phyloP scores from a whole-genome alignment of 2,113 vertebrate genomes.

The Nibea coibor region DNA sequence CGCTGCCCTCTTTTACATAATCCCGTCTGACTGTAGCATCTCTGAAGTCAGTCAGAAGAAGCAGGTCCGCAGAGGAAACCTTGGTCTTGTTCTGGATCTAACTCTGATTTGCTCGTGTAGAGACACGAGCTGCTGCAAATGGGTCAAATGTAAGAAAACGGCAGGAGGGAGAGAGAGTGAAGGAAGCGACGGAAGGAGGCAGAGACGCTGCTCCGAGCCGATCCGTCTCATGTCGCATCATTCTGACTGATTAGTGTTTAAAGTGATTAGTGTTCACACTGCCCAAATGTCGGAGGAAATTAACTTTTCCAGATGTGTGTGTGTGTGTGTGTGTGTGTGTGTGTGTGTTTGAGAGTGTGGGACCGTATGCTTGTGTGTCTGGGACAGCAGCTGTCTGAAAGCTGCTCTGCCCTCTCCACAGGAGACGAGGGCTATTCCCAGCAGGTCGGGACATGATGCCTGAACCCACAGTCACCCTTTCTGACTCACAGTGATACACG shows the following conservation, averaged over 20 bases:
- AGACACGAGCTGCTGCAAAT: conserved; percentile 12
- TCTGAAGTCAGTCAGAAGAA: conserved; percentile 1
- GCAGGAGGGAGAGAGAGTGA: background rate
- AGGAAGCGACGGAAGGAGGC: background rate
- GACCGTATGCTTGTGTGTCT: conserved; percentile 29
- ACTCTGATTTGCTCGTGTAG: conserved; percentile 26
- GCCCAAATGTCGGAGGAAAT: background rate
- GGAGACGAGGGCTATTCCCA: background rate
- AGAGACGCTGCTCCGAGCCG: background rate
- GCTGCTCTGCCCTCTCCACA: conserved; percentile 6
- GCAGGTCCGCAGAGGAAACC: conserved; percentile 20
- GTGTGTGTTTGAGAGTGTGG: background rate
- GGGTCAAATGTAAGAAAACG: conserved; percentile 20
- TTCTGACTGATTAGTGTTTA: background rate
- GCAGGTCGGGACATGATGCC: conserved; percentile 7
- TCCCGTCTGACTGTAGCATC: background rate
- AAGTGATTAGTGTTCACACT: conserved; percentile 4
- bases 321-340: background rate
- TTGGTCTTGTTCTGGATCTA: conserved; percentile 11
- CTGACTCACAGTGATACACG: background rate
- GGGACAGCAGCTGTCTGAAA: conserved; percentile 25
- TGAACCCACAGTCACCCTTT: background rate
- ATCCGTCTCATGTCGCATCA: background rate
- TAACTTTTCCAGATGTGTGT: conserved; percentile 13
- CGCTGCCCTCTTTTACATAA: conserved; percentile 28